These are phyloP conservation scores for Coregonus ussuriensis DNA, from an alignment of 2,797 vertebrate species.

Conservation along the genomic window DNA sequence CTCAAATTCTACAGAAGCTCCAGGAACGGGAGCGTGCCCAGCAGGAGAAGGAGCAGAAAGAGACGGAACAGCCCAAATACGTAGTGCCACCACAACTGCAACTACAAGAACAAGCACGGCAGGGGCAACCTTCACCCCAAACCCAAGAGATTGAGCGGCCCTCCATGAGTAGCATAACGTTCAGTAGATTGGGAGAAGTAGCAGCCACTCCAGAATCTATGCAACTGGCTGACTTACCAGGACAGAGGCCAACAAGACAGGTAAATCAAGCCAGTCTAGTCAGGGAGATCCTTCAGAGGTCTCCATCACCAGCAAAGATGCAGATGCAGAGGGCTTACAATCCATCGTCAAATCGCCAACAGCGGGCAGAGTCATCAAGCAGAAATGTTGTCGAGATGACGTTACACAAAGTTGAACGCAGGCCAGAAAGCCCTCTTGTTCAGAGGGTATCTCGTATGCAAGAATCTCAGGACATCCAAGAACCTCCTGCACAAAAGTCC, in stretches of 20 bases:
- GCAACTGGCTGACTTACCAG: conserved; percentile 75
- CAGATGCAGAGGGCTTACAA: conserved; percentile 1
- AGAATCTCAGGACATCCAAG: conserved; percentile 61
- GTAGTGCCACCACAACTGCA: conserved; percentile 43
- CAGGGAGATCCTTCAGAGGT: conserved; percentile 69
- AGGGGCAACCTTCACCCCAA: conserved; percentile 47
- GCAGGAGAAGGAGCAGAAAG: conserved; percentile 70
- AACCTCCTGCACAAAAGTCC: conserved; percentile 43
- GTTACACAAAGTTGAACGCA: conserved; percentile 71
- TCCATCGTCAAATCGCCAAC: conserved; percentile 47
- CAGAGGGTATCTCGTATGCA: conserved; percentile 73
- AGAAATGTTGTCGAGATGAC: conserved; percentile 69
- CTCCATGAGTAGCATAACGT: conserved; percentile 23
- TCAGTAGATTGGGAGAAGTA: conserved; percentile 56
- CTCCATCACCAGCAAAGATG: conserved; percentile 61
- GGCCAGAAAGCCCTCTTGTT: conserved; percentile 76
- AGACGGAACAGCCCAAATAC: conserved; percentile 51
- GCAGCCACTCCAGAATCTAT: conserved; percentile 71
- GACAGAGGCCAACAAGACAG: conserved; percentile 69
- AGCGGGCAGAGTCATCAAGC: conserved; percentile 61
- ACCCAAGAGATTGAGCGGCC: conserved; percentile 55
- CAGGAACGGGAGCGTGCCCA: conserved; percentile 78
- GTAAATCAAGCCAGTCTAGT: conserved; percentile 65
- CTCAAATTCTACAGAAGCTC: conserved; percentile 80
- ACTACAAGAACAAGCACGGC: conserved; percentile 22